Evolutionary conservation across 2,113 vertebrate species (phyloP), one percentile per base, ranked within the genome.

Genomic region (Onychorhynchus coronatus): DNA sequence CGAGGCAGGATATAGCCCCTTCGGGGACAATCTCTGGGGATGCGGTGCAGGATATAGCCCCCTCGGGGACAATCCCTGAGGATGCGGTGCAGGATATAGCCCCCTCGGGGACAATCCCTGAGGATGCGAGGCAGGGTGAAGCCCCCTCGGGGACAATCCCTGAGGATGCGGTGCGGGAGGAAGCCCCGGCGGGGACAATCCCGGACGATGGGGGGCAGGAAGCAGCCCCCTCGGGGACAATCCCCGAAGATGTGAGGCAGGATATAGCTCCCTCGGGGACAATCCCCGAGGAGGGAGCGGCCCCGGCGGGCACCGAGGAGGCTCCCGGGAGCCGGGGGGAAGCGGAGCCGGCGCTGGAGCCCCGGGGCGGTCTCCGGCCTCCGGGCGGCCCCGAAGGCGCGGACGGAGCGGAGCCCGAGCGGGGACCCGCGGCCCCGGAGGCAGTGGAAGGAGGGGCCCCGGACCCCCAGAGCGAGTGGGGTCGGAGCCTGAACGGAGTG

Each of bases 401-500:
- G 68, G 41, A 55, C 12, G 46, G 37, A 39, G 50, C 15, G 6
- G 66, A 75, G 44, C 9, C 28, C 12, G 76, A 86, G 79, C 13
- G 5, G 23, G 61, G 13, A 30, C 30, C 8, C 3, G 18, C 10
- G 33, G 85, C 35, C 25, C 19, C 25, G 66, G 66, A 21, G 7
- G 4, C 67, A 4, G 66, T 24, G 31, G 72, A 68, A 39, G 16
- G 53, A 16, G 67, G 24, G 14, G 27, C 3, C 13, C 65, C 35
- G 53, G 53, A 6, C 9, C 72, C 8, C 46, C 58, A 19, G 49
- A 72, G 27, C 91, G 50, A 53, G 18, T 24, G 70, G 91, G 84
- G 33, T 78, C 89, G 31, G 93, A 89, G 75, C 86, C 88, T 41
- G 96, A 97, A 80, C 52, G 92, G 96, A 18, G 9, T 88, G 80